phyloP scores from a whole-genome alignment of 1,140 invertebrate species.

The Chlorops oryzae region DNA sequence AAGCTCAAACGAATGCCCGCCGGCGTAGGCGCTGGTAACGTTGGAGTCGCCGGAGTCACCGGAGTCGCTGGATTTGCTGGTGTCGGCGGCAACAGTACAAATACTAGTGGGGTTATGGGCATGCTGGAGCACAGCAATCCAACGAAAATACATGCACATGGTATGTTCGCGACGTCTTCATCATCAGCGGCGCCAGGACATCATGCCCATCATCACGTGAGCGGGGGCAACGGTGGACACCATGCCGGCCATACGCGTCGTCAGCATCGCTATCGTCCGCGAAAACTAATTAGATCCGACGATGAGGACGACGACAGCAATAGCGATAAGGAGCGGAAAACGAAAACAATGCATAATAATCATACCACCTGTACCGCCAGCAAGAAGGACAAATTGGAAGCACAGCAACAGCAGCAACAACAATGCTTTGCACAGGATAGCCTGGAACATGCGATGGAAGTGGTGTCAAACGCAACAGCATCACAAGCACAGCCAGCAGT shows the following conservation, averaged over 20 bases:
- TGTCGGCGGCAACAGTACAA: too few species aligned
- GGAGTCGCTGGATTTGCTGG: too few species aligned
- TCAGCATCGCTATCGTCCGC: constrained; percentile 44
- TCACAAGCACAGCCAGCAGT: constrained; percentile 19
- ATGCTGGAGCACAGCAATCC: too few species aligned
- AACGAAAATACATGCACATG: too few species aligned
- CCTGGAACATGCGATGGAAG: constrained; percentile 2
- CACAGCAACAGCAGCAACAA: constrained; percentile 19
- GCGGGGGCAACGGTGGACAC: constrained; percentile 30
- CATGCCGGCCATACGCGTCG: constrained; percentile 25
- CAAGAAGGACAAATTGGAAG: constrained; percentile 32
- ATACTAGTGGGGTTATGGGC: too few species aligned
- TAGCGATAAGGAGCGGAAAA: constrained; percentile 41
- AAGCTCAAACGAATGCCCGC: constrained; percentile 40
- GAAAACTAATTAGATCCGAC: constrained; percentile 48
- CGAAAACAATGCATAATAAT: too few species aligned
- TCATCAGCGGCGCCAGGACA: too few species aligned
- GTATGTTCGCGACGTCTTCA: constrained; percentile 20
- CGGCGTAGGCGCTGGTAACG: constrained; percentile 22
- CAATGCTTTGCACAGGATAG: too few species aligned
- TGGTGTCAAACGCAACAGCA: constrained; percentile 26
- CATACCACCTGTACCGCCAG: too few species aligned
- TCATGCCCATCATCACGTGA: constrained; percentile 19
- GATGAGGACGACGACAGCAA: constrained; percentile 49
- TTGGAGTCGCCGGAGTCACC: constrained; percentile 31